Conservation (phyloP, 2,888 invertebrate species). For the Mythimna loreyi region DNA sequence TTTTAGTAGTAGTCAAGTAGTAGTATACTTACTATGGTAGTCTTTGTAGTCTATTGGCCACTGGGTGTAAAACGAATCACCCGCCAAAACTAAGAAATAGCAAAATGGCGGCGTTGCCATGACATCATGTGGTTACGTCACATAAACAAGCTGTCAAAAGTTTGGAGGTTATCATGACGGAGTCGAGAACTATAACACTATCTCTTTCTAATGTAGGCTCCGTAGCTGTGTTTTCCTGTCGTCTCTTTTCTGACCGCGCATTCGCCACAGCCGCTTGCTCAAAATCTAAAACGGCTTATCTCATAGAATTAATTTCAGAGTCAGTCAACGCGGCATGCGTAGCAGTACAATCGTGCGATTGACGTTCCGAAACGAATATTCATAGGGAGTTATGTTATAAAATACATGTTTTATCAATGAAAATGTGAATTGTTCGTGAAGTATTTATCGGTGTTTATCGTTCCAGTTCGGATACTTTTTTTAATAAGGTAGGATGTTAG, state of each 20-base stretch:
- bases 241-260: constrained; percentile 71
- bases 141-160: constrained; percentile 73
- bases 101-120: constrained; percentile 77
- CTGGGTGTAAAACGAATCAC: constrained; percentile 51
- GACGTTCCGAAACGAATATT: constrained; percentile 40
- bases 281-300: constrained; percentile 69
- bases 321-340: constrained; percentile 74
- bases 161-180: constrained; percentile 50
- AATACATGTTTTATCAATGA: constrained; percentile 72
- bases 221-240: constrained; percentile 70
- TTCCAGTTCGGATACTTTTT: constrained; percentile 57
- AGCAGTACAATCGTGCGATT: constrained; percentile 61
- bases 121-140: constrained; percentile 86
- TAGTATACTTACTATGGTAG: too few species aligned
- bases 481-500: constrained; percentile 64
- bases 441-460: constrained; percentile 51
- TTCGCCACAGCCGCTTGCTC: constrained; percentile 51
- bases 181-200: constrained; percentile 58
- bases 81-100: constrained; percentile 61
- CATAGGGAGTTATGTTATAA: constrained; percentile 45
- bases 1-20: constrained; percentile 41
- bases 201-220: constrained; percentile 69
- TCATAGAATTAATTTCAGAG: constrained; percentile 68
- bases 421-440: constrained; percentile 72
- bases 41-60: too few species aligned